A percentile compares a stretch with the other conserved stretches of the same genome.
phyloP scores from a whole-genome alignment of 2,888 invertebrate genomes.

The Scaptomyza caliginosa region DNA sequence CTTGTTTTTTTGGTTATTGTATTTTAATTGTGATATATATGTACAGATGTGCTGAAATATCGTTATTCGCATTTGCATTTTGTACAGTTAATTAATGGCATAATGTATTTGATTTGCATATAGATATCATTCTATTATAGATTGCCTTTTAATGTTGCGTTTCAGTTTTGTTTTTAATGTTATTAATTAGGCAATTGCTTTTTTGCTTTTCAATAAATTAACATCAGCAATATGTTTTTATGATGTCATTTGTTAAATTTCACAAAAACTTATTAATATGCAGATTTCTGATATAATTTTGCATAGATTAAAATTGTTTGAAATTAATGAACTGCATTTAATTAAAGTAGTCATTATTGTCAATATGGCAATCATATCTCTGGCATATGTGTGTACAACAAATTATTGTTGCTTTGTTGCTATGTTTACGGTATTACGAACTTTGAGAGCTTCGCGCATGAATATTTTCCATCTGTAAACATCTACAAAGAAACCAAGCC shows the following conservation, averaged over 20 bases:
- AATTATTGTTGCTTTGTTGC: neutral
- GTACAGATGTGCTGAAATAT: constrained; percentile 6
- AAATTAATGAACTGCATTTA: neutral
- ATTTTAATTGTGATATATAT: constrained; percentile 42
- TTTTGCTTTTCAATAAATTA: constrained; percentile 1
- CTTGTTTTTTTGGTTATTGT: neutral
- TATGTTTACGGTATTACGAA: neutral
- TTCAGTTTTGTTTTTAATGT: constrained; percentile 3
- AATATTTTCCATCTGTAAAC: too few species aligned
- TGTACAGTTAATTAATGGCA: constrained; percentile 42
- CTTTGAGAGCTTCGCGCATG: too few species aligned
- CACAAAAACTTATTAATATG: neutral
- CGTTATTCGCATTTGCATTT: constrained; percentile 6
- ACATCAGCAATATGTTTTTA: constrained; percentile 1
- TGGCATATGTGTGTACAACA: neutral
- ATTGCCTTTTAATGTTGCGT: constrained; percentile 36
- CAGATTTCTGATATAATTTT: neutral
- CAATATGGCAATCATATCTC: neutral
- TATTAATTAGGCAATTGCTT: constrained; percentile 17
- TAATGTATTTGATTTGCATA: constrained; percentile 48
- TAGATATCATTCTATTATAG: constrained; percentile 30
- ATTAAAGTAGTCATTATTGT: neutral
- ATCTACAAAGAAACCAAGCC: too few species aligned
- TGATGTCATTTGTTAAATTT: neutral
- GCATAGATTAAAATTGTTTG: neutral